Base-by-base conservation (phyloP, 1,140 invertebrate species). In the Ylistrum balloti region DNA sequence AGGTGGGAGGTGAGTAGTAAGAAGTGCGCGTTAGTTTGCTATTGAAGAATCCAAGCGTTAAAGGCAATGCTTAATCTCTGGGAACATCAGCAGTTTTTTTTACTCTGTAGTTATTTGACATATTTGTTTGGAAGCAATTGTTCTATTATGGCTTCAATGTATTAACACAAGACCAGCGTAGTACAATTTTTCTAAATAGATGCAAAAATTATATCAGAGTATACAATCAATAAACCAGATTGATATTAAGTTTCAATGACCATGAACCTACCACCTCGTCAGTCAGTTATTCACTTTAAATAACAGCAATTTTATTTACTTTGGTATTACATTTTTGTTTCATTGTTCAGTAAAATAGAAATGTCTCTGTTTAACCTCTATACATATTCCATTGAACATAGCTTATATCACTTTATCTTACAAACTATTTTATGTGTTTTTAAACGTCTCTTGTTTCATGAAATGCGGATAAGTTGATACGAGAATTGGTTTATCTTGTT, bases 401-500 rank as follows among this genome's bases (percentile, higher is more conserved):
- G 28, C 56, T 74, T 74, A 74, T 74, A 74, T 74, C 56, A 74
- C 56, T 74, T 74, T 74, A 74, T 74, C 56, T 74, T 22, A 74
- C 56, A 74, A 74, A 74, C 56, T 74, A 74, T 74, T 74, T 74
- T 74, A 74, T 74, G 56, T 74, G 56, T 74, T 74, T 74, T 74
- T 74, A 74, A 74, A n/a, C 56, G 56, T 74, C 56, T 74, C 56
- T 74, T 74, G 56, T 74, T 74, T 74, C 56, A 28, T 74, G 56
- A 74, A 74, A 74, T 74, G 28, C 56, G 56, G 56, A 74, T 74
- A 28, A 74, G 56, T 17, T 74, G 56, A n/a, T 28, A 74, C 56
- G 22, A 28, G 0, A 9, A 74, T 74, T 74, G 56, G 56, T 74
- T 74, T 74, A 74, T 74, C 56, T 74, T 74, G 56, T 74, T 28